Evolutionary conservation across 1,140 invertebrate species (phyloP).

Genomic region (Drosophila willistoni): DNA sequence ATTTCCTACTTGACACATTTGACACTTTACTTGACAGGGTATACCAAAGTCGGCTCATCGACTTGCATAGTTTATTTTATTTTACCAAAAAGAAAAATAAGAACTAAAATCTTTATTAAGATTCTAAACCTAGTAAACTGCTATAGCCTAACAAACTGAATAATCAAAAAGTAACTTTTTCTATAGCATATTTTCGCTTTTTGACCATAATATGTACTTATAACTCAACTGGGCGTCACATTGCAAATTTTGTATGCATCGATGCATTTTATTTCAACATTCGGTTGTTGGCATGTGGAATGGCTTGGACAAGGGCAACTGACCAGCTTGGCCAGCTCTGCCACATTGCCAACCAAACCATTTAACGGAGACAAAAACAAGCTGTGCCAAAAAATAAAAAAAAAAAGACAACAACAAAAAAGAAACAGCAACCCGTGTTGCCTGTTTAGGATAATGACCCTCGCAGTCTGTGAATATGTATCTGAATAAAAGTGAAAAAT

Average conservation of each 20-base stretch:
- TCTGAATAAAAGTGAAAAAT: conserved; percentile 54
- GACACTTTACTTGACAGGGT: too few relatives aligned
- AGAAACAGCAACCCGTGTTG: conserved; percentile 27
- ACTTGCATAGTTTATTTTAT: too few relatives aligned
- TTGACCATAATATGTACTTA: conserved; percentile 29
- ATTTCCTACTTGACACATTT: too few relatives aligned
- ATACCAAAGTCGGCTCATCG: too few relatives aligned
- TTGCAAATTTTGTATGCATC: conserved; percentile 55
- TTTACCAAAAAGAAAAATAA: too few relatives aligned
- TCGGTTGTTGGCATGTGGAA: conserved; percentile 43
- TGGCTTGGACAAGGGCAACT: conserved; percentile 46
- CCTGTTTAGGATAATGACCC: conserved; percentile 69
- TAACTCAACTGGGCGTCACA: conserved; percentile 27
- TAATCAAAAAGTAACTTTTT: conserved; percentile 10
- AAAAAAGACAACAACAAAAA: not conserved
- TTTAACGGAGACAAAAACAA: conserved; percentile 10
- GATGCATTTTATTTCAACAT: conserved; percentile 47
- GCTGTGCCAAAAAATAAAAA: conserved; percentile 37
- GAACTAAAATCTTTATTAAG: not conserved
- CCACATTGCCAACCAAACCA: not conserved
- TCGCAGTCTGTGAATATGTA: conserved; percentile 39
- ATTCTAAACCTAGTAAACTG: conserved; percentile 38
- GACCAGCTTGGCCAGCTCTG: conserved; percentile 15
- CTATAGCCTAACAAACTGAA: too few relatives aligned
- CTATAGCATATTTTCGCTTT: conserved; percentile 13